Percentiles rank a stretch among this genome's conserved stretches.
phyloP scores from a whole-genome alignment of 2,888 invertebrate genomes.

The Amphipyra tragopoginis region DNA sequence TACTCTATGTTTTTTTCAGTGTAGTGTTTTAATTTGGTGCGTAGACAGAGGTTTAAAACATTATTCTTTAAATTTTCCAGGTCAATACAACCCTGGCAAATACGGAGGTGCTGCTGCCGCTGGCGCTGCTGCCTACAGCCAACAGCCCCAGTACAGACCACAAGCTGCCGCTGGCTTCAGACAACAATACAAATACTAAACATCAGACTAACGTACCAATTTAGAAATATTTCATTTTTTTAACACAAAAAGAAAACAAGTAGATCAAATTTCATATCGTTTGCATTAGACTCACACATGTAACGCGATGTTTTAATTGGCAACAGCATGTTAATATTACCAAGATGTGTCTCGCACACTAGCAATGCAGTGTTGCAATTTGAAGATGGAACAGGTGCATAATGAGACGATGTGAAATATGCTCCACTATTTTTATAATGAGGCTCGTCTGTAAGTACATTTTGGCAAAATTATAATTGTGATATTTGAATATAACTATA shows the following conservation, averaged over 20 bases:
- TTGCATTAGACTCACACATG: slow-evolving; percentile 25
- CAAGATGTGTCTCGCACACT: not conserved
- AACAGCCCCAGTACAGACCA: slow-evolving; percentile 74
- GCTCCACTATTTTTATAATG: slow-evolving; percentile 39
- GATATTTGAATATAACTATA: slow-evolving; percentile 47
- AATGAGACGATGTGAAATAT: slow-evolving; percentile 25
- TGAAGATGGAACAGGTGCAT: slow-evolving; percentile 20
- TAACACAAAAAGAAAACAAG: slow-evolving; percentile 40
- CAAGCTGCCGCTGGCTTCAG: slow-evolving; percentile 79
- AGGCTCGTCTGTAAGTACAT: slow-evolving; percentile 51
- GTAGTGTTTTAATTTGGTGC: not conserved
- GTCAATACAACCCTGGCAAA: slow-evolving; percentile 85
- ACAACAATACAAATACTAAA: slow-evolving; percentile 83
- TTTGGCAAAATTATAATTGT: slow-evolving; percentile 45
- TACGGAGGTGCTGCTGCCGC: slow-evolving; percentile 72
- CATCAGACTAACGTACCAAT: slow-evolving; percentile 28
- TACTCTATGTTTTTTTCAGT: too few species aligned
- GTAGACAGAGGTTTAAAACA: not conserved
- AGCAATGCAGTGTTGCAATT: slow-evolving; percentile 2
- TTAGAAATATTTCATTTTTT: slow-evolving; percentile 52
- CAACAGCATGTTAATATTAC: slow-evolving; percentile 26
- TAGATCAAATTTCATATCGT: slow-evolving; percentile 56
- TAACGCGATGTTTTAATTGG: slow-evolving; percentile 41
- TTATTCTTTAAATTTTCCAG: slow-evolving; percentile 66
- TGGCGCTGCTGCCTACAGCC: slow-evolving; percentile 52